phyloP scores from a whole-genome alignment of 2,888 invertebrate genomes.

The Drosophila demipolita region DNA sequence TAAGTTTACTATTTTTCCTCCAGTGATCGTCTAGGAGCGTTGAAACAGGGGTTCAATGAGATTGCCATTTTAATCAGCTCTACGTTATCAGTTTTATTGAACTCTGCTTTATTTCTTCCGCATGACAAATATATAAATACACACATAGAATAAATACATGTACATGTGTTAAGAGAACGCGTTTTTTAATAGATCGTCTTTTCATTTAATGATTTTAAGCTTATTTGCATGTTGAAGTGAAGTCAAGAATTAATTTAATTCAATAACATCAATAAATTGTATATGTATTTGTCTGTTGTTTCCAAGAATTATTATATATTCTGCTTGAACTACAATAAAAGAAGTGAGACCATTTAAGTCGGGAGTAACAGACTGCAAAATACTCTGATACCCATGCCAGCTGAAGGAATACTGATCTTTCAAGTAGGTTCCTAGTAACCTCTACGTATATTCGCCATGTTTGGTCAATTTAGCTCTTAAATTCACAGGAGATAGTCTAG shows the following conservation, averaged over 20 bases:
- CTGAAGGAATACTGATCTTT: neutral
- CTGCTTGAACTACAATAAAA: neutral
- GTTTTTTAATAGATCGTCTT: neutral
- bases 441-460: neutral
- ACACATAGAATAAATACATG: neutral
- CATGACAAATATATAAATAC: neutral
- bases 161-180: neutral
- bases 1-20: slow-evolving; percentile 39
- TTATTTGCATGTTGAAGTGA: slow-evolving; percentile 9
- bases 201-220: slow-evolving; percentile 2
- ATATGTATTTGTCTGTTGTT: neutral
- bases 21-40: neutral
- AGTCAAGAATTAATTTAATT: slow-evolving; percentile 3
- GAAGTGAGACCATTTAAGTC: neutral
- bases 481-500: neutral
- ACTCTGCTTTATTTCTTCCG: neutral
- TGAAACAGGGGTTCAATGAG: neutral
- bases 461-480: neutral
- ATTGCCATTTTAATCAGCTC: neutral
- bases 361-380: neutral
- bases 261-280: neutral
- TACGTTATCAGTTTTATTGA: neutral
- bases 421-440: neutral
- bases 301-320: slow-evolving; percentile 7
- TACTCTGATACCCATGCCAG: neutral